Evolutionary conservation across 1,140 invertebrate genomes (phyloP), one percentile per base, ranked within the genome.

Genomic region (Leptopilina boulardi): DNA sequence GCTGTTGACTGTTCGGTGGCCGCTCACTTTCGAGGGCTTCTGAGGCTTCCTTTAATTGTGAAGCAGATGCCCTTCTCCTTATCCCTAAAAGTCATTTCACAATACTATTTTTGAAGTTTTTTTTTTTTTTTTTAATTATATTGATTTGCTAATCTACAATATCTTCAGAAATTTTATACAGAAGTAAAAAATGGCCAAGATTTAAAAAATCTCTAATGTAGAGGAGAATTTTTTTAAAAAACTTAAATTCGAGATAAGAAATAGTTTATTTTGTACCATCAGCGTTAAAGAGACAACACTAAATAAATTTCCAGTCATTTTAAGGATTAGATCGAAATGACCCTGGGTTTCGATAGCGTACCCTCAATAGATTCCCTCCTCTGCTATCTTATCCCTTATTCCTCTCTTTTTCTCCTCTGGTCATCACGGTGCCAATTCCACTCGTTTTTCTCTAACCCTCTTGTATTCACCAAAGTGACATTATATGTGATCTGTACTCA

Each of bases 31-130:
- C 86, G 84, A 87, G 81, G 87, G 87, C 86, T 89, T 89, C 86
- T 84, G 82, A 87, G 88, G 86, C 89, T 89, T 90, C 87, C 87
- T 87, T 90, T 90, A 90, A 90, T 90, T 89, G 89, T 88, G 77
- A 87, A 83, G 84, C 89, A 89, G 87, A 89, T 90, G 87, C 88
- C 87, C 86, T 83, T 71, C 47, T 51, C 73, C 59, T 41, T 23
- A 51, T n/a, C 41, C 41, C 13, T 42, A 51, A 51, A n/a, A 51
- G 5, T 51, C 10, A 51, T n/a, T 18, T 51, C 34, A 38, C 30
- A 34, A 34, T 34, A 34, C 30, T 6, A 34, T 34, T 34, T n/a
- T n/a, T n/a, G n/a, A n/a, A n/a, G n/a, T n/a, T n/a, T n/a, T n/a
- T n/a, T n/a, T n/a, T n/a, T n/a, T n/a, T n/a, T n/a, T n/a, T n/a